Evolutionary conservation across 2,797 vertebrate genomes (phyloP).

Genomic region (Rhodeus uyekii): DNA sequence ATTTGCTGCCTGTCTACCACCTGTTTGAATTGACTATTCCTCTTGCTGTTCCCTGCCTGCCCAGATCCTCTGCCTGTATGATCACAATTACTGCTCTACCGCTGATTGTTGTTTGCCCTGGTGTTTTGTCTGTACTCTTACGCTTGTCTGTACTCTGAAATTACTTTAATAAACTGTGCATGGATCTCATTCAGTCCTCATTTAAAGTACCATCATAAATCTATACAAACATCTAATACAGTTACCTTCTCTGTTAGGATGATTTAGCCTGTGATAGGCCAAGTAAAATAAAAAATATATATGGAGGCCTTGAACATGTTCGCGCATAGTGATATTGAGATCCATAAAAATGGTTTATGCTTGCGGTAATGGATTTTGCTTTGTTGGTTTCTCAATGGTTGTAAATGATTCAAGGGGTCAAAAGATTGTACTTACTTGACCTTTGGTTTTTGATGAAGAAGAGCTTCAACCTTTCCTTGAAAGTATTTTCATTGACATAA

Average conservation of each 20-base stretch:
- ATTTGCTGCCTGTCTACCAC: too few species aligned
- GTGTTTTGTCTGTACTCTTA: too few species aligned
- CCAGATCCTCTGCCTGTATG: too few species aligned
- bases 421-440: slow-evolving; percentile 80
- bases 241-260: background rate
- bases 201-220: slow-evolving; percentile 2
- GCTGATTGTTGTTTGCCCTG: too few species aligned
- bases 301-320: background rate
- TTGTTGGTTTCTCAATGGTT: background rate
- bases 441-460: slow-evolving; percentile 91
- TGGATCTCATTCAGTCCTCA: too few species aligned
- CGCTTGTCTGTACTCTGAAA: too few species aligned
- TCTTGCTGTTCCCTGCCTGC: too few species aligned
- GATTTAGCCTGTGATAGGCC: background rate
- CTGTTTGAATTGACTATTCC: too few species aligned
- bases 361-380: background rate
- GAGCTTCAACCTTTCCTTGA: slow-evolving; percentile 86
- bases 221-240: background rate
- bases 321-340: background rate
- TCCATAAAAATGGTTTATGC: background rate
- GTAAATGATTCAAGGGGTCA: background rate
- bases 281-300: background rate
- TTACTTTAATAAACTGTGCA: too few species aligned
- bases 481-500: slow-evolving; percentile 87
- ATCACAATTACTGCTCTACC: too few species aligned